Base-by-base conservation (phyloP, 2,888 invertebrate species). In the Chloroclysta siterata region DNA sequence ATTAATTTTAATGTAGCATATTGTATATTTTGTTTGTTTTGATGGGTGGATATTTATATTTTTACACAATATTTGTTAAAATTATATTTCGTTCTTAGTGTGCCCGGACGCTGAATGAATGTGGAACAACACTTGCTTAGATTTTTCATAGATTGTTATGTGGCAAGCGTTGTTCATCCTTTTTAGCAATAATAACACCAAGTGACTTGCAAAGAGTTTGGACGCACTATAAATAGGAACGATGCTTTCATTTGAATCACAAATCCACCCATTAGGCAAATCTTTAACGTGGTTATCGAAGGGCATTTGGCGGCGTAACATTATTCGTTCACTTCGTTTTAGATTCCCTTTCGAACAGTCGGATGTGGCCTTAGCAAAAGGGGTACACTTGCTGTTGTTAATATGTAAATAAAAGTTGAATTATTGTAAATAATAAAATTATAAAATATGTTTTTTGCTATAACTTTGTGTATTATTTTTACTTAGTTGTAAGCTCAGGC, bases 391-490 rank as follows among this genome's bases (percentile, higher is more conserved):
- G 80, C 91, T 91, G 90, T 89, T 93, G 91, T 93, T 91, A 86
- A 92, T 90, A 91, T 92, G 92, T 92, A 93, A 91, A 93, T 92
- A 92, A 92, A 91, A 90, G 91, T 93, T 92, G 85, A 90, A 89
- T 83, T 90, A 90, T 93, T 92, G 91, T 92, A 93, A 89, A 91
- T 90, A 91, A 89, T 89, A 85, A 89, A 89, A 89, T 79, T 89
- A 89, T 88, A 87, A 89, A 90, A 92, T 91, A 90, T 91, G 92
- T 93, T 93, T 91, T 91, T 92, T 91, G 89, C 87, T 91, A 90
- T 88, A 85, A 68, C 17, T 63, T 70, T 70, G 73, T 72, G 69
- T 82, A 70, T 84, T 79, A 78, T 82, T 85, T 72, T 17, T 11
- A 17, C 11, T 46, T 46, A 17, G 10, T 5, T 44, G n/a, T n/a